Evolutionary conservation across 1,140 invertebrate genomes (phyloP), one percentile per base, ranked within the genome.

Genomic region (Drosophila oshimai): DNA sequence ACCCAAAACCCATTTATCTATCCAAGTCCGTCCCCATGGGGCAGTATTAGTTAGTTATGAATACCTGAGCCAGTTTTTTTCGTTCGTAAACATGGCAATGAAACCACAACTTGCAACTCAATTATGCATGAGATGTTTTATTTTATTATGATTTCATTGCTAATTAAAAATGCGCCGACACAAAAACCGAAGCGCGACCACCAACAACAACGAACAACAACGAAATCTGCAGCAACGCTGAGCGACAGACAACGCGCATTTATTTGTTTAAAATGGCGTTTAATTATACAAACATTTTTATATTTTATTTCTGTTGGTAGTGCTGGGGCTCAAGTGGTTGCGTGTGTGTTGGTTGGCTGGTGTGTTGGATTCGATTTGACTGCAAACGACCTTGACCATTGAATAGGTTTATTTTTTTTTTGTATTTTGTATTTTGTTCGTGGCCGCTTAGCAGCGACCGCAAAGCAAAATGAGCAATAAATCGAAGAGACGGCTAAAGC

Each of bases 321-420:
- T 73, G 36, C 33, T 33, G 53, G 15, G 28, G 39, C 53, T 72
- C 31, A 49, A 44, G 36, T 61, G 34, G n/a, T n/a, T 41, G 20
- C 29, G n/a, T 18, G 53, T n/a, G 51, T 45, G 42, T 44, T 10
- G 39, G 34, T 24, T 26, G 33, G 34, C 44, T 44, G 26, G 36
- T 64, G 33, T 58, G 41, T 33, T 58, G 41, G 29, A 15, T 62
- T 80, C 64, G 71, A 75, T 86, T 87, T 74, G 73, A 87, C 81
- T 81, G 83, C 83, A 77, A 77, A 69, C 81, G 81, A 87, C 81
- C 81, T 87, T 87, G 81, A 87, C 81, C 81, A 87, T 87, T 88
- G 79, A 87, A 87, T 62, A 74, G 46, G 84, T 86, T 76, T 72
- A 13, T 37, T 36, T 36, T 24, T 41, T 18, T 51, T 13, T 28